Evolutionary conservation across 2,113 vertebrate genomes (phyloP), one percentile per base, ranked within the genome.

Genomic region (Scalopus aquaticus): DNA sequence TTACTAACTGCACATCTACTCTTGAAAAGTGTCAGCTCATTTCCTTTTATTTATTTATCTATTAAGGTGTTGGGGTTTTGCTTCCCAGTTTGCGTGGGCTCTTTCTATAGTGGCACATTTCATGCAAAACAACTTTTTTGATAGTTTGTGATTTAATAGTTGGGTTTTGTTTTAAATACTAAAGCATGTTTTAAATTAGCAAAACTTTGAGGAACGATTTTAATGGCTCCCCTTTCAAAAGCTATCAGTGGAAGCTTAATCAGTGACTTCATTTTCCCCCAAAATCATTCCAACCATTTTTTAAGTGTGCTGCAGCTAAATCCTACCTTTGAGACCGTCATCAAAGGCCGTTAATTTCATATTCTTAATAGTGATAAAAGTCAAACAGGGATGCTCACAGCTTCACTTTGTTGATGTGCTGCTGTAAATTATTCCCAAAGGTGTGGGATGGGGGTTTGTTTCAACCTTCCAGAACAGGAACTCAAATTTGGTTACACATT

Each of bases 21-120:
- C 82, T 72, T 85, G 91, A 92, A 83, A 93, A 91, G 49, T 95
- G 49, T 64, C 79, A 77, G 60, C 74, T 92, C 54, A 81, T 84
- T 96, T 96, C 49, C 73, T 95, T 95, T 82, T n/a, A n/a, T n/a
- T n/a, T n/a, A 67, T 82, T 91, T 87, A 78, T 90, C 76, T 93
- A 58, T 89, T 93, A 95, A 95, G 58, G 84, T 96, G 37, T 46
- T 93, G 89, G 44, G 49, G 58, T 89, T 89, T 97, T 91, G 62
- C 82, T 95, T 91, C 79, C 69, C 26, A 82, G 42, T 62, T 96
- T 97, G 42, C 72, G 76, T 64, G 65, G 49, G 56, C 46, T 92
- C 65, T 90, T 95, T 92, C 76, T 72, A 83, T 94, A 96, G 89
- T 85, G 89, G 91, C 82, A 84, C 60, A 90, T 91, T 95, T 96